A percentile compares a stretch with the other conserved stretches of the same genome.
These are phyloP conservation scores for Enoplosus armatus DNA, from an alignment of 2,797 vertebrate genomes.

Conservation along the genomic window DNA sequence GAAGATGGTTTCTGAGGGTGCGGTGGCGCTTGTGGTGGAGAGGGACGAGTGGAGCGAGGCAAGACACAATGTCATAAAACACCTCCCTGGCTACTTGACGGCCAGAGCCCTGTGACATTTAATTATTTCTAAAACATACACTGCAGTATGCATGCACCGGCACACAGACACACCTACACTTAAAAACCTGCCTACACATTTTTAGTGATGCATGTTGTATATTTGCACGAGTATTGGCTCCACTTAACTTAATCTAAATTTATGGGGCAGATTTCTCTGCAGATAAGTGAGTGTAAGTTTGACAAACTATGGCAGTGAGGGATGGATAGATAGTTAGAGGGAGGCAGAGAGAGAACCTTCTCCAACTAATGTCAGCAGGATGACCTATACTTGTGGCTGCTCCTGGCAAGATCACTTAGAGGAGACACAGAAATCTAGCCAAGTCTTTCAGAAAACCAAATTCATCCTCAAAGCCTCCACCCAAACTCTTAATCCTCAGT, in stretches of 20 bases:
- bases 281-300: slow-evolving; percentile 17
- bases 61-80: slow-evolving; percentile 71
- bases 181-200: slow-evolving; percentile 27
- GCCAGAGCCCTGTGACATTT: slow-evolving; percentile 72
- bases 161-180: slow-evolving; percentile 7
- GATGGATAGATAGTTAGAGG: slow-evolving; percentile 15
- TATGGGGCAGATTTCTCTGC: slow-evolving; percentile 23
- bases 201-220: slow-evolving; percentile 17
- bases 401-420: slow-evolving; percentile 47
- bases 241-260: slow-evolving; percentile 31
- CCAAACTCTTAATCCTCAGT: slow-evolving; percentile 19
- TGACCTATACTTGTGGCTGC: slow-evolving; percentile 45
- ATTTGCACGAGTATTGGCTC: slow-evolving; percentile 18
- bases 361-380: slow-evolving; percentile 22
- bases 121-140: slow-evolving; percentile 80
- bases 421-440: slow-evolving; percentile 12
- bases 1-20: slow-evolving; percentile 36
- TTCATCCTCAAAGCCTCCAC: slow-evolving; percentile 12
- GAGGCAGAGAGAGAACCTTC: slow-evolving; percentile 5
- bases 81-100: slow-evolving; percentile 68
- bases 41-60: slow-evolving; percentile 61
- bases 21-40: slow-evolving; percentile 45
- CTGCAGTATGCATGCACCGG: slow-evolving; percentile 46
- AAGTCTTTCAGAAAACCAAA: slow-evolving; percentile 26
- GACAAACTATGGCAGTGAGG: slow-evolving; percentile 16